A percentile compares a stretch with the other conserved stretches of the same genome.
Conservation (phyloP, 2,888 invertebrate species). For the Leptopilina syphax region DNA sequence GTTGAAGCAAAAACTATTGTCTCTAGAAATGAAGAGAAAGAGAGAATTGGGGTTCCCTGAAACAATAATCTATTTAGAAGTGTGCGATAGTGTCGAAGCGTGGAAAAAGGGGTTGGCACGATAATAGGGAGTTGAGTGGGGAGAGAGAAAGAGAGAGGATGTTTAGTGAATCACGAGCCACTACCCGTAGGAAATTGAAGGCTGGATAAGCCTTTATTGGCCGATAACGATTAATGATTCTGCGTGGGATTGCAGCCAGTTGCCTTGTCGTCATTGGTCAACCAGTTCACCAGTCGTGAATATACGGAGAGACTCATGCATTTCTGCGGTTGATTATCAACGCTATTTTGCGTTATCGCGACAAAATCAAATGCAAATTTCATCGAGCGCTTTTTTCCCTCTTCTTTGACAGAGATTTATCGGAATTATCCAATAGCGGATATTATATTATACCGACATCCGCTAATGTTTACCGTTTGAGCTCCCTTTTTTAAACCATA, state of each 20-base stretch:
- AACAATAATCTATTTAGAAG: background rate
- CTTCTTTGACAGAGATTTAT: background rate
- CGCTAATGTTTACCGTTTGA: background rate
- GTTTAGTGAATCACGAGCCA: slow-evolving; percentile 15
- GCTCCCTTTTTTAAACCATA: too few relatives aligned
- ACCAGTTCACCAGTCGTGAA: slow-evolving; percentile 8
- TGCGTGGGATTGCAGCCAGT: slow-evolving; percentile 46
- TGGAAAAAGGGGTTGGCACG: too few relatives aligned
- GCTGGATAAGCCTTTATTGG: slow-evolving; percentile 56
- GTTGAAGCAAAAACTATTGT: background rate
- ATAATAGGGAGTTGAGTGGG: background rate
- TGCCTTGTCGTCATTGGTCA: slow-evolving; percentile 37
- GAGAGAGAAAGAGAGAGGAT: background rate
- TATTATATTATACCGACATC: background rate
- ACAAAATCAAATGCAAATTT: background rate
- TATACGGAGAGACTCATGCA: slow-evolving; percentile 10
- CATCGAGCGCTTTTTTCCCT: background rate
- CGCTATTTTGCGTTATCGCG: background rate
- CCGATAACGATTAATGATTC: slow-evolving; percentile 58
- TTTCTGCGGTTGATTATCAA: slow-evolving; percentile 22
- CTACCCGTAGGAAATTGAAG: slow-evolving; percentile 52
- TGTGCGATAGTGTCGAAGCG: slow-evolving; percentile 12
- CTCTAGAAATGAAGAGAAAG: background rate
- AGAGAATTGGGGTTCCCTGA: slow-evolving; percentile 3
- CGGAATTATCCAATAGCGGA: background rate